Evolutionary conservation across 2,888 invertebrate species (phyloP), one percentile per base, ranked within the genome.

Genomic region (Drosophila neutralis): DNA sequence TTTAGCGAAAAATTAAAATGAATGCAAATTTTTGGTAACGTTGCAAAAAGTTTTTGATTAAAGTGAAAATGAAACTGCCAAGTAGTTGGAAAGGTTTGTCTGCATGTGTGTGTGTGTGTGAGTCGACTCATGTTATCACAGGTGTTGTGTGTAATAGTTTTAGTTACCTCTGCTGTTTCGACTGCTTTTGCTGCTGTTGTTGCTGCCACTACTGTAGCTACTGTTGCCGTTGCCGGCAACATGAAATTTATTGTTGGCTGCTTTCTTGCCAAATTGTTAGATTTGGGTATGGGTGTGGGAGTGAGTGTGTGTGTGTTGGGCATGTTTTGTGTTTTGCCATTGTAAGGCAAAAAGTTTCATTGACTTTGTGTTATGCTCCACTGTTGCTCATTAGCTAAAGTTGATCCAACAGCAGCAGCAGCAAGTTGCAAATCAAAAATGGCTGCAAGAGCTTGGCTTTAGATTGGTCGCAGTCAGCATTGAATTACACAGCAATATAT

Each of bases 1-100:
- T 89, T 87, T 89, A 87, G 87, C 89, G 89, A 78, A 83, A 87
- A 87, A 89, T 84, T 81, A 84, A 87, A 87, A 87, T 87, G 87
- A 83, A 87, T 89, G 87, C 81, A 88, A 83, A 88, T 82, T 83
- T 88, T 65, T 73, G 76, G 78, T 83, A 70, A 76, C 66, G 75
- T 73, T 69, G 66, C 76, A 70, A 68, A 89, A 89, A 86, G 80
- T 87, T 87, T 83, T 85, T 87, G 87, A 89, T 87, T 87, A 87
- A 87, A 87, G 89, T 87, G 87, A 87, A 87, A 87, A 85, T 66
- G 82, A 89, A 89, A 84, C 87, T 79, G 68, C 69, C 79, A 87
- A 89, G 81, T 84, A 76, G 73, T 15, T 58, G 33, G 58, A 15
- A 18, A 29, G n/a, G 10, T 56, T 6, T 21, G 48, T 29, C 4